Conservation (phyloP, 1,140 invertebrate species). For the Lepeophtheirus salmonis region DNA sequence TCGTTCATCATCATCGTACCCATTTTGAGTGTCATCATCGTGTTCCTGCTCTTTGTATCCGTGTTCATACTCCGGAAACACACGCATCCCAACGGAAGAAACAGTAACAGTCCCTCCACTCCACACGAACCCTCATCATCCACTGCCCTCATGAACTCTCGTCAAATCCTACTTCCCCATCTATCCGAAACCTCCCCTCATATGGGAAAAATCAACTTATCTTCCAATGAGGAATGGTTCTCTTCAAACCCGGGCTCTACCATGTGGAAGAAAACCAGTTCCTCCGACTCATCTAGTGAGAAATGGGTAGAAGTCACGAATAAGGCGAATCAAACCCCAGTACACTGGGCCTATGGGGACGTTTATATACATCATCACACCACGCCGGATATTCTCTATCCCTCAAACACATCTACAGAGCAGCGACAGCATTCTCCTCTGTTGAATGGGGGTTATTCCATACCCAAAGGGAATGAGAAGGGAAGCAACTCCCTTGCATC, state of each 20-base stretch:
- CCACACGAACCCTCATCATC: background rate
- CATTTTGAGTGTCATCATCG: background rate
- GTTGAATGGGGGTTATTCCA: background rate
- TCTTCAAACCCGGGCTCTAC: too few relatives aligned
- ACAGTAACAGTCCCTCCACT: background rate
- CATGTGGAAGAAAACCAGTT: background rate
- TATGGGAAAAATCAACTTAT: too few relatives aligned
- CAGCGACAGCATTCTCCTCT: too few relatives aligned
- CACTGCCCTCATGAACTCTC: background rate
- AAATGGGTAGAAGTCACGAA: constrained; percentile 11
- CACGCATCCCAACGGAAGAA: too few relatives aligned
- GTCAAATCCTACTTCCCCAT: background rate
- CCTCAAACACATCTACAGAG: background rate
- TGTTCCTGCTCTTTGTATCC: background rate
- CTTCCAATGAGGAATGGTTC: background rate
- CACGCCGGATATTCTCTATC: background rate
- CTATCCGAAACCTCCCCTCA: background rate
- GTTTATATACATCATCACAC: background rate
- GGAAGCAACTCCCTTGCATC: background rate
- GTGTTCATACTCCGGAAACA: background rate
- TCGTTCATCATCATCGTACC: background rate
- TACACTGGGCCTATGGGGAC: constrained; percentile 10
- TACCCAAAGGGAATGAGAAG: background rate
- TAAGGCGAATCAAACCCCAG: constrained; percentile 15
- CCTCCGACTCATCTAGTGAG: background rate